Evolutionary conservation across 64 coral and sea anemone species (phyloP), one percentile per base, ranked within the genome.

Genomic region (Exaiptasia diaphana): DNA sequence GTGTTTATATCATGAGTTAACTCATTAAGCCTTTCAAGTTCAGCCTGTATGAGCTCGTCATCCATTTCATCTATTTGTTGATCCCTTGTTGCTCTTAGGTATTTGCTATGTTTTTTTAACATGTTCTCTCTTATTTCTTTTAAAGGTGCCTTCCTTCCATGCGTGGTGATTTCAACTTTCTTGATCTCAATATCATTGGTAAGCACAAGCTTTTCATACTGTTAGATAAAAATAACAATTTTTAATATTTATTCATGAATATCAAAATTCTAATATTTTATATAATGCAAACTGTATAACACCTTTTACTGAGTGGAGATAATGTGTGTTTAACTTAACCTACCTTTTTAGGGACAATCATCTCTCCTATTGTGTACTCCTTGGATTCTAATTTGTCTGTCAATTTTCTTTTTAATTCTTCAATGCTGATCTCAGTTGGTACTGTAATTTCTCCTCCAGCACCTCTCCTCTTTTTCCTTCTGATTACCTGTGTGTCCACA

Each of bases 391-490:
- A 60, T 44, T 79, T 59, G 22, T 59, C 39, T 38, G 31, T 34
- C 8, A 79, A 30, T 36, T 61, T 58, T 61, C 39, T 17, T 30
- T 79, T 79, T 63, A 79, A 26, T 34, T 3, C 20, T 21, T 79
- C 40, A 58, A 49, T 54, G 20, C 21, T 63, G 41, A 42, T 24
- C 45, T 35, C 33, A 59, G 33, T 60, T 23, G 53, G 53, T 0
- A 61, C 29, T 21, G 5, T 38, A 23, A 61, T 61, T 63, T 79
- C 75, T 59, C 54, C 75, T 41, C 75, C 75, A 60, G 37, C 25
- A 3, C 75, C 75, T 62, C 46, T 81, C 27, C 57, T 41, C 37
- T 65, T 81, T 53, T 67, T 65, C 45, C 77, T 81, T 81, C 77
- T 64, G 40, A 71, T 71, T 71, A 71, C 31, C 22, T 38, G 67